A percentile compares a stretch with the other conserved stretches of the same genome.
phyloP scores from a whole-genome alignment of 2,797 vertebrate species.

The Myotis vivesi region DNA sequence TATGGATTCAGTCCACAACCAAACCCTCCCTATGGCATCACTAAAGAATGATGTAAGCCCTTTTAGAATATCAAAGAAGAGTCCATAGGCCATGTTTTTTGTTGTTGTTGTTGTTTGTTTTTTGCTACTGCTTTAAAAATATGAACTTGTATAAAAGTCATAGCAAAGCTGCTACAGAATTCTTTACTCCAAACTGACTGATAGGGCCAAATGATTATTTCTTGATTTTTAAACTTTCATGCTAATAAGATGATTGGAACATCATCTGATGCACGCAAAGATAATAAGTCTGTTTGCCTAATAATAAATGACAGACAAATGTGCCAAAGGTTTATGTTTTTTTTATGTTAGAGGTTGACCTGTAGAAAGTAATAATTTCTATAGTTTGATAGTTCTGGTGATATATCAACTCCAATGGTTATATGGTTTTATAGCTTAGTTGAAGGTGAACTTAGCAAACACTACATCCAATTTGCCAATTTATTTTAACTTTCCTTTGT shows the following conservation, averaged over 20 bases:
- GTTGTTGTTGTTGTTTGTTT: neutral
- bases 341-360: neutral
- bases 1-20: neutral
- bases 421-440: neutral
- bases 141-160: neutral
- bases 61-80: neutral
- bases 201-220: neutral
- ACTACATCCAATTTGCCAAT: neutral
- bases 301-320: neutral
- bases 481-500: neutral
- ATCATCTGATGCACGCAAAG: neutral
- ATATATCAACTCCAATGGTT: neutral
- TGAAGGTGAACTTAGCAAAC: neutral
- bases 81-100: neutral
- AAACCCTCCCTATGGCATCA: neutral
- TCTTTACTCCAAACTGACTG: neutral
- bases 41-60: neutral
- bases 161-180: neutral
- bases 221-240: neutral
- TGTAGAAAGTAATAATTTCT: neutral
- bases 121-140: constrained; percentile 20
- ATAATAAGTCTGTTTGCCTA: neutral
- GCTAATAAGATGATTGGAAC: neutral
- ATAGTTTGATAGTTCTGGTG: neutral
- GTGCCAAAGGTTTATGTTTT: neutral